A percentile compares a stretch with the other conserved stretches of the same genome.
Evolutionary conservation across 2,888 invertebrate genomes (phyloP).

Genomic region (Cyclophora albipunctata): DNA sequence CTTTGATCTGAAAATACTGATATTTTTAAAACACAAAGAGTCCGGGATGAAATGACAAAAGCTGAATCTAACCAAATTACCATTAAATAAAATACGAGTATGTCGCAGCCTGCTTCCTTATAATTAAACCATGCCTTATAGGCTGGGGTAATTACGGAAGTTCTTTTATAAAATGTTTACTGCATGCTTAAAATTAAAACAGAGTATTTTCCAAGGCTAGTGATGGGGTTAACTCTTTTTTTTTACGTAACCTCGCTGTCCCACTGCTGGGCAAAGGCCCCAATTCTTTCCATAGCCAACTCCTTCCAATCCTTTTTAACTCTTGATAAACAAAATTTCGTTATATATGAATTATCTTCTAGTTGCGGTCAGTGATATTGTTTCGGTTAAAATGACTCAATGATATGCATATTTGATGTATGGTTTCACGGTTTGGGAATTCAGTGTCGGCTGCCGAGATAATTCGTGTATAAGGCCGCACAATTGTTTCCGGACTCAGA

Average conservation of each 20-base stretch:
- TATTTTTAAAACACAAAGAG: neutral
- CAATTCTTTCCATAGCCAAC: too few relatives aligned
- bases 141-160: conserved; percentile 10
- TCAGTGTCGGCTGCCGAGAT: conserved; percentile 41
- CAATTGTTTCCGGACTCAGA: conserved; percentile 48
- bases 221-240: neutral
- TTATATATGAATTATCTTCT: conserved; percentile 9
- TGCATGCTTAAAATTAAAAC: conserved; percentile 10
- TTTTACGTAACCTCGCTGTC: too few relatives aligned
- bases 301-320: too few relatives aligned
- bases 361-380: too few relatives aligned
- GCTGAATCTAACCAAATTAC: neutral
- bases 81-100: neutral
- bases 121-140: too few relatives aligned
- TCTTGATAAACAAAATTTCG: conserved; percentile 19
- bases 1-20: conserved; percentile 40
- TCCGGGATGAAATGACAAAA: neutral
- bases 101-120: neutral
- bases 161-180: conserved; percentile 12
- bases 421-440: conserved; percentile 42
- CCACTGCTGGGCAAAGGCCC: too few relatives aligned
- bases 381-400: conserved; percentile 22
- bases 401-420: conserved; percentile 34
- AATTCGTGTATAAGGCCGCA: conserved; percentile 43
- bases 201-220: neutral